Base-by-base conservation (phyloP, 2,797 vertebrate genomes). In the Chaenodraco wilsoni region DNA sequence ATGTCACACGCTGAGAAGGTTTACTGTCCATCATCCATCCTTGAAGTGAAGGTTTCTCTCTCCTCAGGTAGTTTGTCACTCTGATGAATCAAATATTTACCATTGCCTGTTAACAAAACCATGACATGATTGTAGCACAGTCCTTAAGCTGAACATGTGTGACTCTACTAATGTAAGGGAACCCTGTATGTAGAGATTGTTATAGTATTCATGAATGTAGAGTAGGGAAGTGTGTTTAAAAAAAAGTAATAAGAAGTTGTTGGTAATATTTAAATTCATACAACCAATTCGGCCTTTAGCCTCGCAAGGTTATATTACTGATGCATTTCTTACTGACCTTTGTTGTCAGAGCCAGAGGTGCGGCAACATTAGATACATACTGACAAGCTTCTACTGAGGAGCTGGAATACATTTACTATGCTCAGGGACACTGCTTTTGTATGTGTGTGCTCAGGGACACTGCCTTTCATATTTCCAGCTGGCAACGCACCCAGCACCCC, bases 1-100 rank as follows among this genome's bases (percentile, higher is more conserved):
- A 72, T 78, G 66, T 61, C 58, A 61, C 23, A 54, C 67, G 37
- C 21, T 44, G 40, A 61, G 54, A 61, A 27, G n/a, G 19, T 58
- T 17, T 51, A 14, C 23, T 23, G 23, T 23, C 2, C 9, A 2
- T 61, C 56, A 44, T 67, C 41, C 8, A 54, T 44, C 43, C 60
- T 54, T 44, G 3, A 46, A 56, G 31, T 59, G 37, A 65, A 55
- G 16, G 57, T 44, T n/a, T 45, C 11, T 48, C 2, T 31, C 27
- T 56, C 63, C 31, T 31, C 2, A 11, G 23, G 51, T 40, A n/a
- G 45, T 21, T 27, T 12, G 44, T 57, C 46, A 21, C 3, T 31
- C 8, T 23, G n/a, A 61, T 33, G 0, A 6, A 23, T 43, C 12
- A 27, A 6, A 27, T 4, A 0, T 48, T 31, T 2, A 27, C 23